A percentile compares a stretch with the other conserved stretches of the same genome.
Conservation (phyloP, 2,888 invertebrate genomes). For the Neoascia interrupta region DNA sequence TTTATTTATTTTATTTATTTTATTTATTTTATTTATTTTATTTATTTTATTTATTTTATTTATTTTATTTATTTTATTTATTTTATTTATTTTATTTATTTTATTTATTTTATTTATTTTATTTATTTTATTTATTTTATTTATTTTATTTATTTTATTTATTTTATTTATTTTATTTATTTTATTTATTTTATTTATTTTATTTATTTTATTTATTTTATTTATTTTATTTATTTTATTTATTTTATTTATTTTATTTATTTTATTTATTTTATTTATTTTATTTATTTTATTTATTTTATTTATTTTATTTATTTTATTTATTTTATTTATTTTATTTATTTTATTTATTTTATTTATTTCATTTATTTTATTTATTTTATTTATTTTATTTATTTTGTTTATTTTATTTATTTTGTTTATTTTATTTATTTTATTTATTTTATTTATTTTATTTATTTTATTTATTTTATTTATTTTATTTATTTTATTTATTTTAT, state of each 20-base stretch:
- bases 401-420: no score
- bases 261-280: background rate
- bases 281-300: background rate
- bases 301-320: background rate
- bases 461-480: no score
- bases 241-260: background rate
- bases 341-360: no score
- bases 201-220: background rate
- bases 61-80: background rate
- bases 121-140: background rate
- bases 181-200: background rate
- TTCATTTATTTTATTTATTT: no score
- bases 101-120: background rate
- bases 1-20: background rate
- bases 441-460: no score
- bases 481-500: no score
- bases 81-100: background rate
- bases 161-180: background rate
- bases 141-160: background rate
- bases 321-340: background rate
- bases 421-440: no score
- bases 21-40: background rate
- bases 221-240: background rate
- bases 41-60: background rate
- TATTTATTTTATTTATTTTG: no score